Conservation (phyloP, 1,140 invertebrate species). For the Drosophila navojoa region DNA sequence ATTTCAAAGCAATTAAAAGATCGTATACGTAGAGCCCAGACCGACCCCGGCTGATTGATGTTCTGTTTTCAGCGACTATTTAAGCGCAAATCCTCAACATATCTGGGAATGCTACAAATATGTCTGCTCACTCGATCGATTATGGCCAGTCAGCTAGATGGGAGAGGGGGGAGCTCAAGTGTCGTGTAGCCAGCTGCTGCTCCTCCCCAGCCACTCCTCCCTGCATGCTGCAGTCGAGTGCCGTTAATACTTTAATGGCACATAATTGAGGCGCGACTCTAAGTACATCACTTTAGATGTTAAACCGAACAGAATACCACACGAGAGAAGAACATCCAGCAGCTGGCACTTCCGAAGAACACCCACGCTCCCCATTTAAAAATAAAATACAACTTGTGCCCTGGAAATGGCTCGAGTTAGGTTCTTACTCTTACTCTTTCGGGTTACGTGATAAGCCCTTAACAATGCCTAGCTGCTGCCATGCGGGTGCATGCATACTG, state of each 20-base stretch:
- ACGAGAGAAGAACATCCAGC: slow-evolving; percentile 7
- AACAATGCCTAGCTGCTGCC: neutral
- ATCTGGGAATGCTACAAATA: slow-evolving; percentile 14
- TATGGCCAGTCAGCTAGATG: slow-evolving; percentile 10
- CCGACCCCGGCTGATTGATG: slow-evolving; percentile 52
- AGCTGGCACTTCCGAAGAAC: slow-evolving; percentile 49
- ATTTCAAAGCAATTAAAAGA: slow-evolving; percentile 73
- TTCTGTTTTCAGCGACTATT: slow-evolving; percentile 44
- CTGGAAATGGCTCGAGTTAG: slow-evolving; percentile 23
- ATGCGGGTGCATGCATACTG: slow-evolving; percentile 42
- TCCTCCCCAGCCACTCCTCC: too few relatives aligned
- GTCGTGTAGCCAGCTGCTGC: slow-evolving; percentile 7
- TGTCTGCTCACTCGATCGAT: slow-evolving; percentile 34
- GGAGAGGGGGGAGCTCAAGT: slow-evolving; percentile 7
- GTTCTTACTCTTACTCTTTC: neutral
- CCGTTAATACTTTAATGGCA: slow-evolving; percentile 72
- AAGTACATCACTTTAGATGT: slow-evolving; percentile 61
- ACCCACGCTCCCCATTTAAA: slow-evolving; percentile 51
- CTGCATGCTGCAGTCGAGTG: slow-evolving; percentile 33
- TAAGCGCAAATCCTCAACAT: slow-evolving; percentile 34
- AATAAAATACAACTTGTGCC: slow-evolving; percentile 43
- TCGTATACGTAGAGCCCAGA: neutral
- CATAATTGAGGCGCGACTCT: slow-evolving; percentile 32
- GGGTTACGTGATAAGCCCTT: slow-evolving; percentile 3
- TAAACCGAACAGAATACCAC: slow-evolving; percentile 12